Evolutionary conservation across 1,140 invertebrate species (phyloP).

Genomic region (Vanessa tameamea): DNA sequence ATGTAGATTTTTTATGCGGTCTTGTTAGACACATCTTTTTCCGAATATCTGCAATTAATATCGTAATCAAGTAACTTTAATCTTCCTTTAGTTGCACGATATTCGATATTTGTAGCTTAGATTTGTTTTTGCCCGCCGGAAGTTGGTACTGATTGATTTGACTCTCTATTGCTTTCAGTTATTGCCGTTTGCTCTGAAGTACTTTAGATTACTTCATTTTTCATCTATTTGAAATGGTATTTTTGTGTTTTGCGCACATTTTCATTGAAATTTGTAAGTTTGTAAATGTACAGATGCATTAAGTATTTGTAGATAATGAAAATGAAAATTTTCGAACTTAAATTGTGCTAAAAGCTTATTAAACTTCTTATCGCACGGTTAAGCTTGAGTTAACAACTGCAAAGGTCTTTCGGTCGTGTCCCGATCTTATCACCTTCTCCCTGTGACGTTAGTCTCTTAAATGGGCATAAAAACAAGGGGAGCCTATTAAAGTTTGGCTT

Average conservation of each 20-base stretch:
- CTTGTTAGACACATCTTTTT: slow-evolving; percentile 8
- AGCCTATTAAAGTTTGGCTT: not conserved
- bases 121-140: slow-evolving; percentile 31
- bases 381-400: slow-evolving; percentile 10
- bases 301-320: too few species aligned
- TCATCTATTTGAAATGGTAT: not conserved
- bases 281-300: too few species aligned
- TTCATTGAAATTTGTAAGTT: too few species aligned
- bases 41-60: not conserved
- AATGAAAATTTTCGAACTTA: not conserved
- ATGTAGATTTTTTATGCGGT: not conserved
- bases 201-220: not conserved
- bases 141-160: slow-evolving; percentile 36
- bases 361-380: slow-evolving; percentile 15
- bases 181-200: slow-evolving; percentile 33
- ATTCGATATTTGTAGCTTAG: slow-evolving; percentile 15
- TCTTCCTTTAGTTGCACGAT: slow-evolving; percentile 2
- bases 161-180: slow-evolving; percentile 40
- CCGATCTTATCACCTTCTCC: slow-evolving; percentile 11
- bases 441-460: not conserved
- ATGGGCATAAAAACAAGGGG: not conserved
- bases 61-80: not conserved
- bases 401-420: not conserved
- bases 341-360: slow-evolving; percentile 4
- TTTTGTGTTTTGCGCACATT: too few species aligned